Conservation (phyloP, 2,888 invertebrate species). For the Cataglyphis livida region DNA sequence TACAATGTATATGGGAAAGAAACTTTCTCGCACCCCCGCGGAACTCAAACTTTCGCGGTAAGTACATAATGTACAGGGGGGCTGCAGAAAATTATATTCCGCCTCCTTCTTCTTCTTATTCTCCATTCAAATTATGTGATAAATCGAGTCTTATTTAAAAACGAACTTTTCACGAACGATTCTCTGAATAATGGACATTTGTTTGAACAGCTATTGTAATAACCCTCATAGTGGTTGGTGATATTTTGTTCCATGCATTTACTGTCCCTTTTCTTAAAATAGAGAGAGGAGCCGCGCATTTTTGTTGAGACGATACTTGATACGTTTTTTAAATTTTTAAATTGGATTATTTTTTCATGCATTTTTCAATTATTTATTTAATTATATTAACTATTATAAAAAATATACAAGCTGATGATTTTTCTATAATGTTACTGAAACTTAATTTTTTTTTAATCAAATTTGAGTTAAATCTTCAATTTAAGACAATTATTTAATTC, state of each 20-base stretch:
- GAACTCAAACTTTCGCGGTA: conserved; percentile 43
- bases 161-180: background rate
- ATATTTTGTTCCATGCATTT: background rate
- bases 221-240: background rate
- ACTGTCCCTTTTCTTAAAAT: background rate
- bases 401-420: background rate
- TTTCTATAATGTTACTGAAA: background rate
- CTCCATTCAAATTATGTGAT: conserved; percentile 39
- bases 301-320: background rate
- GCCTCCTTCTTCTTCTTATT: conserved; percentile 18
- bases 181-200: background rate
- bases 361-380: background rate
- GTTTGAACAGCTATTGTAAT: background rate
- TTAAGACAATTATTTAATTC: background rate
- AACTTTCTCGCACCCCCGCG: conserved; percentile 40
- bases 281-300: background rate
- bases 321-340: background rate
- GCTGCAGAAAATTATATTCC: conserved; percentile 36
- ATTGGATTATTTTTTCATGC: background rate
- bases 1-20: conserved; percentile 47
- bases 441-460: background rate
- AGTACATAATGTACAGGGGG: conserved; percentile 39
- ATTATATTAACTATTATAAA: background rate
- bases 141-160: conserved; percentile 31
- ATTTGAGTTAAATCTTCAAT: background rate